A percentile compares a stretch with the other conserved stretches of the same genome.
Evolutionary conservation across 2,888 invertebrate species (phyloP).

Genomic region (Drosophila tripunctata): DNA sequence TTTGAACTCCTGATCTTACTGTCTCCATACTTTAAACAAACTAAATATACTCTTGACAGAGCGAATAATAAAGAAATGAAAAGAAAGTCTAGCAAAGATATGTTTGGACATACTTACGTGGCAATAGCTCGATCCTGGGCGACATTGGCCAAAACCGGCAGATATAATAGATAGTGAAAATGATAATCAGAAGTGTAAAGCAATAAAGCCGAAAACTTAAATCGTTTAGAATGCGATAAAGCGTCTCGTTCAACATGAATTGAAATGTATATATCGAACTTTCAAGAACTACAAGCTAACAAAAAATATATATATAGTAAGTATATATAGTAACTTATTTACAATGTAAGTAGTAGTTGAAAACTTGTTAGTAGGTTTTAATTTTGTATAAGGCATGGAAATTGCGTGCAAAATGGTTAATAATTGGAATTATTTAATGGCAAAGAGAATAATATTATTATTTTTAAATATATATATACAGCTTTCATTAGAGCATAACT

Average conservation of each 20-base stretch:
- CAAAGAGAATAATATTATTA: conserved; percentile 1
- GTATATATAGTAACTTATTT: not conserved
- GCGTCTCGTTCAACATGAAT: conserved; percentile 29
- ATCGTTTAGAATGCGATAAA: conserved; percentile 16
- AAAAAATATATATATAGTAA: too few species aligned
- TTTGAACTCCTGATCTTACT: too few species aligned
- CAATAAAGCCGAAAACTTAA: conserved; percentile 28
- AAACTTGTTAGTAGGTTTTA: not conserved
- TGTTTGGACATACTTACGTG: conserved; percentile 24
- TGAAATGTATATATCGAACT: not conserved
- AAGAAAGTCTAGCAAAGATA: not conserved
- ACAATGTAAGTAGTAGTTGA: conserved; percentile 1
- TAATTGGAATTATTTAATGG: conserved; percentile 3
- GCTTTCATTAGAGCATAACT: conserved; percentile 11
- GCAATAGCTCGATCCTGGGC: conserved; percentile 11
- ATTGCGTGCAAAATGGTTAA: conserved; percentile 33
- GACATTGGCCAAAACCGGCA: conserved; percentile 28
- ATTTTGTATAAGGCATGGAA: conserved; percentile 19
- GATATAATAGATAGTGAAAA: conserved; percentile 23
- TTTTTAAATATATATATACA: conserved; percentile 34
- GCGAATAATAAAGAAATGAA: not conserved
- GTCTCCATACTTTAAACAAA: too few species aligned
- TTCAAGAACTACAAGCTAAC: conserved; percentile 1
- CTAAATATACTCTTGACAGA: too few species aligned
- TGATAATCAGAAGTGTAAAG: conserved; percentile 27